A percentile compares a stretch with the other conserved stretches of the same genome.
phyloP scores from a whole-genome alignment of 2,888 invertebrate genomes.

The Drosophila atripex region DNA sequence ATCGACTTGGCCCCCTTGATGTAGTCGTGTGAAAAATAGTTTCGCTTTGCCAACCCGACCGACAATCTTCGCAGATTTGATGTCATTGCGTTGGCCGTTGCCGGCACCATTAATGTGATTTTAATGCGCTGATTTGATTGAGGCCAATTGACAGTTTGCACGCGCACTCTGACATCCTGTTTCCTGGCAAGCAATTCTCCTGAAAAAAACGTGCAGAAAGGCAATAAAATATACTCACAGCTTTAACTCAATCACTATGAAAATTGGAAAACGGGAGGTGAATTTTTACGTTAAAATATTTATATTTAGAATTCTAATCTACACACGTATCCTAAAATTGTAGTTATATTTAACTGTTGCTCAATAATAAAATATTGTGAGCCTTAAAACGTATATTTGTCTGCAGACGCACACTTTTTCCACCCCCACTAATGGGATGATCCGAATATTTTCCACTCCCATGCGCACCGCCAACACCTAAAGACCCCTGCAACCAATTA shows the following conservation, averaged over 20 bases:
- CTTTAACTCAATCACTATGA: neutral
- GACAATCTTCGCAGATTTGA: constrained; percentile 42
- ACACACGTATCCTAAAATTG: neutral
- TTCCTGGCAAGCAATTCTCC: constrained; percentile 2
- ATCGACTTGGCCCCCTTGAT: constrained; percentile 25
- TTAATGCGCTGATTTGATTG: constrained; percentile 71
- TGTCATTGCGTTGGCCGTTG: constrained; percentile 32
- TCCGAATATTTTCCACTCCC: constrained; percentile 26
- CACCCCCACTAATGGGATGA: neutral
- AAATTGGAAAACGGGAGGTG: neutral
- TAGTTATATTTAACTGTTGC: no score
- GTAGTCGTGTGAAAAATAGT: constrained; percentile 66
- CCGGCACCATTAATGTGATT: constrained; percentile 65
- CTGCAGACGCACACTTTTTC: neutral
- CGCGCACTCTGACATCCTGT: constrained; percentile 21
- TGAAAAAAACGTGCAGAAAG: neutral
- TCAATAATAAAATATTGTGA: no score
- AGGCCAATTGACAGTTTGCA: constrained; percentile 68
- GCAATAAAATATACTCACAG: constrained; percentile 1
- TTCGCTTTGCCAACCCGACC: constrained; percentile 46
- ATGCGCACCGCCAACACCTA: constrained; percentile 22
- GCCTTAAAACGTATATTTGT: no score
- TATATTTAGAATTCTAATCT: neutral
- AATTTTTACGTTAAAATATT: neutral
- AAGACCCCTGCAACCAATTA: neutral